Evolutionary conservation across 2,797 vertebrate genomes (phyloP), one percentile per base, ranked within the genome.

Genomic region (Trichosurus vulpecula): DNA sequence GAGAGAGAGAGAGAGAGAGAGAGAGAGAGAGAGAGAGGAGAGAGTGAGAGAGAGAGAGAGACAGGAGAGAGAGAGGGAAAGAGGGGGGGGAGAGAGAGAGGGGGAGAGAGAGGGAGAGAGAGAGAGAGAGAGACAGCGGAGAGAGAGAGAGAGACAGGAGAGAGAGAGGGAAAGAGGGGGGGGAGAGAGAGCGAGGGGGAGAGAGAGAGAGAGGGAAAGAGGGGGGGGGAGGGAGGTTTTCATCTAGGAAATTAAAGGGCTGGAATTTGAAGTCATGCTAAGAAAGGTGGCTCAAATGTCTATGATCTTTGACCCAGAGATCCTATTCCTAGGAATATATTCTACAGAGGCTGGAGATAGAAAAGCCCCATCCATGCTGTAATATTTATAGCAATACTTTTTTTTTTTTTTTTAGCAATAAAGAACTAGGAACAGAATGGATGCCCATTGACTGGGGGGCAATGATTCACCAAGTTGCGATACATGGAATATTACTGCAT

Each of bases 1-100:
- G 55, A 19, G 55, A 6, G 8, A 25, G 14, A 5, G 55, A 4
- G 4, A 19, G 54, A 0, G 3, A 22, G 0, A 0, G 4, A 4
- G 54, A 0, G 2, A 3, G 54, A 1, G 54, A 6, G 54, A 19
- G n/a, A 10, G 57, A 22, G 29, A 6, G 27, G 55, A 54, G 16
- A 54, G 54, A 14, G 54, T 54, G 13, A 2, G 54, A 54, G 13
- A 2, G 54, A 54, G 54, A 3, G 54, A 54, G 13, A 14, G 54
- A 16, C n/a, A n/a, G n/a, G 54, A 19, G 58, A 61, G 55, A 25
- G 58, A 31, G 11, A 30, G 57, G 27, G 55, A 13, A 25, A 22
- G 22, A 10, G 31, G 30, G 31, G 2, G 4, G 58, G 31, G 58
- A 5, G n/a, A 6, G 35, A n/a, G 35, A 16, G 61, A 19, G 35